These are phyloP conservation scores for Nilaparvata lugens DNA, from an alignment of 1,140 invertebrate genomes.

Conservation along the genomic window DNA sequence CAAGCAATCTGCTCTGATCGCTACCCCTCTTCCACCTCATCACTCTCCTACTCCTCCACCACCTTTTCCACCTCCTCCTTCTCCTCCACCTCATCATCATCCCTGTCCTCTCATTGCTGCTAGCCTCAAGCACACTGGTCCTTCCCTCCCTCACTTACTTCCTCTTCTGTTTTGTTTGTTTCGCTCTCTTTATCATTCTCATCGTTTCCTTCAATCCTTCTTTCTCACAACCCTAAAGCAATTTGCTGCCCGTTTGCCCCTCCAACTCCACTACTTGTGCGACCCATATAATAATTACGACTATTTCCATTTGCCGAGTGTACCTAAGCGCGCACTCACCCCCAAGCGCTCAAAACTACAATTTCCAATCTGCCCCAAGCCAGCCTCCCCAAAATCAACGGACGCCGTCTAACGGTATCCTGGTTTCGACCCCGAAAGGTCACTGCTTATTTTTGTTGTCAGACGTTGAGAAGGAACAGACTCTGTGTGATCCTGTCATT, in stretches of 20 bases:
- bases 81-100: neutral
- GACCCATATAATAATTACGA: too few relatives aligned
- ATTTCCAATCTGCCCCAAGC: neutral
- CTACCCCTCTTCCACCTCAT: neutral
- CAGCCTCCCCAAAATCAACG: too few relatives aligned
- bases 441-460: constrained; percentile 4
- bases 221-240: too few relatives aligned
- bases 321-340: too few relatives aligned
- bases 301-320: too few relatives aligned
- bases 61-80: neutral
- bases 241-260: too few relatives aligned
- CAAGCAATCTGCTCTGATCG: constrained; percentile 3
- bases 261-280: too few relatives aligned
- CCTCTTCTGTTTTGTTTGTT: neutral
- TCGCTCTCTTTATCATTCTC: neutral
- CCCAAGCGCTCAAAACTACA: neutral
- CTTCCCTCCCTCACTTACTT: neutral
- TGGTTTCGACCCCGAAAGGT: too few relatives aligned
- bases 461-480: neutral
- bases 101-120: neutral
- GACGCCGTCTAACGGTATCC: too few relatives aligned
- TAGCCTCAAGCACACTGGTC: neutral
- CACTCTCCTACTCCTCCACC: neutral
- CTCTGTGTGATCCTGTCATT: too few relatives aligned
- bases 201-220: neutral